These are phyloP conservation scores for Mustela nigripes DNA, from an alignment of 2,113 vertebrate species.

Conservation along the genomic window DNA sequence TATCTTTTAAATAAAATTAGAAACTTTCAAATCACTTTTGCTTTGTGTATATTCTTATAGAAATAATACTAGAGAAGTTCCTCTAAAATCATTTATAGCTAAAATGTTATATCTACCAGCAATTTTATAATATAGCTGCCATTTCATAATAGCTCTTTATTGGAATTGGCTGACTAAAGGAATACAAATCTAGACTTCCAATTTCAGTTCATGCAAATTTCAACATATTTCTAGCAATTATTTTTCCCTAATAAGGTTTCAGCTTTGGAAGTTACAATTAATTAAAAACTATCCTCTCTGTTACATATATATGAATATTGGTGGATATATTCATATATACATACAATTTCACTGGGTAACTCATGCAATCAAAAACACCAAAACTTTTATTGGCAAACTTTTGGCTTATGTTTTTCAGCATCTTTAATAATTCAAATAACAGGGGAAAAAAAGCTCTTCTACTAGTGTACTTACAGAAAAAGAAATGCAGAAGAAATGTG, in stretches of 20 bases:
- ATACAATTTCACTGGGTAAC: conserved; percentile 3
- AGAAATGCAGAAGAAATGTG: conserved; percentile 51
- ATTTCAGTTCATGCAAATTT: conserved; percentile 52
- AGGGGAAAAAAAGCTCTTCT: not conserved
- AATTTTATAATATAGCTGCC: conserved; percentile 35
- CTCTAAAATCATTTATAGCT: not conserved
- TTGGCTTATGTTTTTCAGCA: conserved; percentile 61
- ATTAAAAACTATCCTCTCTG: conserved; percentile 34
- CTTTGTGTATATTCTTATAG: not conserved
- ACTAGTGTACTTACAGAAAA: conserved; percentile 47
- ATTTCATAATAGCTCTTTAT: conserved; percentile 44
- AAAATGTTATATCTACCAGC: not conserved
- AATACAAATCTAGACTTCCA: conserved; percentile 12
- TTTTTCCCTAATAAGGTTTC: conserved; percentile 22
- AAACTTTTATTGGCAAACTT: conserved; percentile 35
- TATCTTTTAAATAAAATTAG: conserved; percentile 57
- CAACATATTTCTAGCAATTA: conserved; percentile 41
- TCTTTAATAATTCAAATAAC: conserved; percentile 64
- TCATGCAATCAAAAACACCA: not conserved
- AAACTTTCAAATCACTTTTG: conserved; percentile 28
- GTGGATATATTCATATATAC: not conserved
- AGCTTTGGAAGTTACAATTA: not conserved
- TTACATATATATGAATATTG: not conserved
- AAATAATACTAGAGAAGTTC: conserved; percentile 28
- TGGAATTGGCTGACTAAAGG: not conserved